Base-by-base conservation (phyloP, 2,888 invertebrate species). In the Timandra comae region DNA sequence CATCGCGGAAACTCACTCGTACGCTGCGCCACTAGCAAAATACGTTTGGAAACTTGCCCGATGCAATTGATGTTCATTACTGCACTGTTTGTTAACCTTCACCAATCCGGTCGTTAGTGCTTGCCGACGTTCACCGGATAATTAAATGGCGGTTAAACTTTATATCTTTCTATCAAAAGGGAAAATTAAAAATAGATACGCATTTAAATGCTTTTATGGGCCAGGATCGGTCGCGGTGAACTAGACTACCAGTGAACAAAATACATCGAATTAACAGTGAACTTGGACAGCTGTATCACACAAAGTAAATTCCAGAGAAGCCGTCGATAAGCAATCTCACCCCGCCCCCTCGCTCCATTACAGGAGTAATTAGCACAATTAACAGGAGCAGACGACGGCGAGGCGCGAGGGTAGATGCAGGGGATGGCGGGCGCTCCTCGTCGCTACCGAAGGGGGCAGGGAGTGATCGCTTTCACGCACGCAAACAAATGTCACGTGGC, bases 361-460 rank as follows among this genome's bases (percentile, higher is more conserved):
- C 81, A 77, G 77, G 72, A 79, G 85, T 86, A 86, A 86, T 87
- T 87, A 86, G 86, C 77, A 71, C 86, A 86, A 86, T 87, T 86
- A 86, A 84, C 86, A 75, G 78, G 63, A 66, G 65, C 61, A 57
- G 63, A 63, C 53, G 61, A 35, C 42, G n/a, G 45, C 49, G 52
- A 59, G 59, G 43, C 45, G 41, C 42, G 22, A 7, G 16, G 16
- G 16, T 5, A 6, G 16, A 6, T 3, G 16, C 36, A 46, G 38
- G 42, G 47, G 48, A 49, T 35, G 44, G 41, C 43, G 47, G 31
- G 44, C n/a, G n/a, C n/a, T n/a, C n/a, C n/a, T n/a, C n/a, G n/a
- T n/a, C n/a, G n/a, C 35, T 42, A 40, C 42, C 37, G 43, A n/a
- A n/a, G n/a, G n/a, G 36, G 56, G 24, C 46, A 46, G 51, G 54